phyloP scores from a whole-genome alignment of 2,113 vertebrate genomes.

The Alligator mississippiensis region DNA sequence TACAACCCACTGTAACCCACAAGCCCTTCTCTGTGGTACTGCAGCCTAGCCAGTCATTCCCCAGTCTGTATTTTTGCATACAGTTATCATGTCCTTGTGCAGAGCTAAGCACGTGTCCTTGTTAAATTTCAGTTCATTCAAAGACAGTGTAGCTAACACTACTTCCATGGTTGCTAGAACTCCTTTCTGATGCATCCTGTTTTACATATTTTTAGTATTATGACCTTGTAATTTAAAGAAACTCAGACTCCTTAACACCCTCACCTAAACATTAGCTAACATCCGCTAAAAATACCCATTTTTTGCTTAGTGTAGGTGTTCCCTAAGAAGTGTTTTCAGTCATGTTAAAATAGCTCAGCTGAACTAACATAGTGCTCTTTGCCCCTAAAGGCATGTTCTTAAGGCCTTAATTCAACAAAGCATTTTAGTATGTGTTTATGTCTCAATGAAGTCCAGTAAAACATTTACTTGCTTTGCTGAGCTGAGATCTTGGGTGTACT shows the following conservation, averaged over 20 bases:
- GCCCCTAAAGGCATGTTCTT: conserved; percentile 54
- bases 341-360: conserved; percentile 53
- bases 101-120: too few species aligned
- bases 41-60: too few species aligned
- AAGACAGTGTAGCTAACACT: conserved; percentile 35
- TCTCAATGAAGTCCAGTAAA: conserved; percentile 44
- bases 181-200: background rate
- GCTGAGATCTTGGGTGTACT: conserved; percentile 60
- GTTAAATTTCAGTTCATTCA: conserved; percentile 24
- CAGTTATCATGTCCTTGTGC: too few species aligned
- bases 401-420: conserved; percentile 58
- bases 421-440: conserved; percentile 23
- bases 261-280: conserved; percentile 7
- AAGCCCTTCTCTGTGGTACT: too few species aligned
- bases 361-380: conserved; percentile 42
- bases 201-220: conserved; percentile 24
- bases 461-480: conserved; percentile 56
- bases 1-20: too few species aligned
- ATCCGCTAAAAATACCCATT: conserved; percentile 51
- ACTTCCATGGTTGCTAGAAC: conserved; percentile 47
- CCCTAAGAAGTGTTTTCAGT: conserved; percentile 38
- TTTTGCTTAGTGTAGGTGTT: conserved; percentile 27
- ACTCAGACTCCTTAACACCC: background rate
- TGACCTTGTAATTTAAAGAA: background rate
- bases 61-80: too few species aligned